These are phyloP conservation scores for Drosophila neutralis DNA, from an alignment of 2,888 invertebrate species.

Conservation along the genomic window DNA sequence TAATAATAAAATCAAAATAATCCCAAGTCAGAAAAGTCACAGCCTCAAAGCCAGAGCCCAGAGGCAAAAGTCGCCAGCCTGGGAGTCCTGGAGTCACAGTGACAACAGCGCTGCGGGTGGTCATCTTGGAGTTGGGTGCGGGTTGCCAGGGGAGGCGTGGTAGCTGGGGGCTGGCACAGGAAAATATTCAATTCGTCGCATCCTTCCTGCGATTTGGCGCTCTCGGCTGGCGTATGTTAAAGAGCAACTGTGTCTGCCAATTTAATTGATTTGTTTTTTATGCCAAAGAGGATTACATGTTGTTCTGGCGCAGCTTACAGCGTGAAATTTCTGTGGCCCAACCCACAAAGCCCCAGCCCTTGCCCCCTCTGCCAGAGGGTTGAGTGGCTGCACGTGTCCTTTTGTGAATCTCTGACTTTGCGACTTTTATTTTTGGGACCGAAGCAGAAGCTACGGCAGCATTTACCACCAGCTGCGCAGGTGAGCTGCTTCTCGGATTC, in stretches of 20 bases:
- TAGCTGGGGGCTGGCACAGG: constrained; percentile 51
- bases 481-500: constrained; percentile 53
- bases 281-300: constrained; percentile 83
- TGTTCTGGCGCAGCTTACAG: constrained; percentile 77
- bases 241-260: constrained; percentile 53
- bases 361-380: constrained; percentile 26
- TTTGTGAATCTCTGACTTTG: constrained; percentile 52
- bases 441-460: constrained; percentile 31
- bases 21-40: constrained; percentile 74
- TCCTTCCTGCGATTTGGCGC: constrained; percentile 78
- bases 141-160: background rate
- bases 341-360: constrained; percentile 13
- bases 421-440: constrained; percentile 13
- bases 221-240: constrained; percentile 54
- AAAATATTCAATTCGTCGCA: constrained; percentile 82
- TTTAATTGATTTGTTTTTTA: constrained; percentile 85
- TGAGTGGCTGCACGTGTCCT: constrained; percentile 79
- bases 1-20: constrained; percentile 85
- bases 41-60: constrained; percentile 28
- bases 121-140: constrained; percentile 22
- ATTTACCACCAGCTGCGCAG: constrained; percentile 81
- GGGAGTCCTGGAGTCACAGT: constrained; percentile 21
- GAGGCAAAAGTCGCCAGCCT: constrained; percentile 1
- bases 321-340: constrained; percentile 53
- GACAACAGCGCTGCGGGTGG: constrained; percentile 76